Evolutionary conservation across 2,113 vertebrate species (phyloP).

Genomic region (Meles meles): DNA sequence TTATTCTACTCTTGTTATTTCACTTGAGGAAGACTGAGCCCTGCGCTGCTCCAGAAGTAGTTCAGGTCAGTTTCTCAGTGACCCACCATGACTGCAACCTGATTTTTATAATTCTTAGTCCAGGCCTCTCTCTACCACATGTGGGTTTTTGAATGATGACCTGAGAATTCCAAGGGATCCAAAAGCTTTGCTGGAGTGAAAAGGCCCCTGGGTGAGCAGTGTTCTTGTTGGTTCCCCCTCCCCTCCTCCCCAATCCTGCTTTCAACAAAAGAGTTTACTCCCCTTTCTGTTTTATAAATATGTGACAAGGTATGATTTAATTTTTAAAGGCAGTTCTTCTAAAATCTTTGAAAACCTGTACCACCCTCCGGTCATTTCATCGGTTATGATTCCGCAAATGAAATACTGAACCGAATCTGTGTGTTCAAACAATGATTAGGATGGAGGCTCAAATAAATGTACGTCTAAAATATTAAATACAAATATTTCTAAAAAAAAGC

Average conservation of each 20-base stretch:
- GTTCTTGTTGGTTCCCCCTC: fast-evolving
- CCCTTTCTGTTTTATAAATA: background rate
- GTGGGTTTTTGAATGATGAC: background rate
- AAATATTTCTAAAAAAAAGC: background rate
- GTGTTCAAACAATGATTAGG: background rate
- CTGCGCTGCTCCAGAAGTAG: background rate
- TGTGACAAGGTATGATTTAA: background rate
- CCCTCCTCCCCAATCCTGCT: background rate
- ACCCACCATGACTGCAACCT: background rate
- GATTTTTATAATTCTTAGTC: background rate
- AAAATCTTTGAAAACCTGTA: background rate
- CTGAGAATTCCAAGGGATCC: background rate
- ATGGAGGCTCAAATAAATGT: background rate
- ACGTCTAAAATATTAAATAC: background rate
- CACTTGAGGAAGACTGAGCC: background rate
- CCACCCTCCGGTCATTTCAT: background rate
- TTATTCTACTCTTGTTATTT: background rate
- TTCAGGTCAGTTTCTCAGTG: background rate
- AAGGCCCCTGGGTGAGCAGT: background rate
- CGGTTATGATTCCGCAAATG: background rate
- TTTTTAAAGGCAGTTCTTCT: background rate
- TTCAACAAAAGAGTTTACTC: background rate
- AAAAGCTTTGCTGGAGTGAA: background rate
- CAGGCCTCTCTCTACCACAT: background rate
- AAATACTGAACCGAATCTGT: background rate